Percentiles rank a stretch among this genome's conserved stretches.
phyloP scores from a whole-genome alignment of 2,113 vertebrate genomes.

The Dicentrarchus labrax region DNA sequence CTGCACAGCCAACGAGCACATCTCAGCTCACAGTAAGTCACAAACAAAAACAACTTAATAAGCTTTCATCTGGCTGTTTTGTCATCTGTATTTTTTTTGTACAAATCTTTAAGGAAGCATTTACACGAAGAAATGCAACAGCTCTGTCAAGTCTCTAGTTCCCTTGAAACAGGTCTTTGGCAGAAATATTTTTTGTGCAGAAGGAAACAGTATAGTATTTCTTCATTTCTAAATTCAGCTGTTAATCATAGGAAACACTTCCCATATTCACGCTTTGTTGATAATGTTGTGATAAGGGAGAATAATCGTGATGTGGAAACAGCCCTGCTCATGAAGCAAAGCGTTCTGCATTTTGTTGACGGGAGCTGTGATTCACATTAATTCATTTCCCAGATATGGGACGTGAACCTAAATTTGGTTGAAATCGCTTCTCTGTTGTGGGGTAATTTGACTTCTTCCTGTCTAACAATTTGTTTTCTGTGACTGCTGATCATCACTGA shows the following conservation, averaged over 20 bases:
- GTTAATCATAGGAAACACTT: constrained; percentile 64
- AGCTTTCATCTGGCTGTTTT: background rate
- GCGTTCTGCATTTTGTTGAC: constrained; percentile 11
- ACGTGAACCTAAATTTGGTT: constrained; percentile 24
- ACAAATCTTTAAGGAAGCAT: background rate
- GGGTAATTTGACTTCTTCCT: constrained; percentile 43
- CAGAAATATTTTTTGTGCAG: constrained; percentile 18
- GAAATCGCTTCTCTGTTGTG: constrained; percentile 31
- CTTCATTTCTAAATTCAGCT: constrained; percentile 42
- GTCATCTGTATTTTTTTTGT: background rate
- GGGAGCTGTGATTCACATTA: constrained; percentile 39
- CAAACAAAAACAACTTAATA: background rate
- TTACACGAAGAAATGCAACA: background rate
- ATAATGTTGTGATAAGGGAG: constrained; percentile 62
- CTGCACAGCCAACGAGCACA: too few species aligned
- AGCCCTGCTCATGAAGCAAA: constrained; percentile 12
- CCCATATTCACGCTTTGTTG: constrained; percentile 48
- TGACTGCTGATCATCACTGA: constrained; percentile 38
- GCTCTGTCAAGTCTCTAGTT: constrained; percentile 17
- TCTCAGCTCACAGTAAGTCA: too few species aligned
- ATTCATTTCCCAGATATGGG: constrained; percentile 33
- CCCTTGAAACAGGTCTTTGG: constrained; percentile 26
- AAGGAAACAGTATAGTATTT: constrained; percentile 44
- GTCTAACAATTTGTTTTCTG: constrained; percentile 25
- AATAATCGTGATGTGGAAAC: constrained; percentile 51